Evolutionary conservation across 2,113 vertebrate genomes (phyloP).

Genomic region (Phalacrocorax brasilianus): DNA sequence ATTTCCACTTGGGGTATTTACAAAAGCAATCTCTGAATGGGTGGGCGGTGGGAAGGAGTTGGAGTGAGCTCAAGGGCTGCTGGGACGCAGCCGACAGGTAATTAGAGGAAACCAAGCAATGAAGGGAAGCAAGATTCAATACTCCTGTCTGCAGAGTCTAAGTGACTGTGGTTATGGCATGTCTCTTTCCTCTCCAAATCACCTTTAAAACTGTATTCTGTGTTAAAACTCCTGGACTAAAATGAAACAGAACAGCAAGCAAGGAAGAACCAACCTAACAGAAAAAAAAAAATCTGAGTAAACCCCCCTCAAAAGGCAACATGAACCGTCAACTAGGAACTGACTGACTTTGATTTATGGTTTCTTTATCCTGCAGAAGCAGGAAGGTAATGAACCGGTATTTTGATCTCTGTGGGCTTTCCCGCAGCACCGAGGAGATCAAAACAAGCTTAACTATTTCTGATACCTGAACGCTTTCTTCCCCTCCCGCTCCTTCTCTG

Average conservation of each 20-base stretch:
- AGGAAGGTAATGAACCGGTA: neutral
- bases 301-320: neutral
- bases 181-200: neutral
- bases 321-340: neutral
- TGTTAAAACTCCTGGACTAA: neutral
- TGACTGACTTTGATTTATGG: neutral
- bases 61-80: neutral
- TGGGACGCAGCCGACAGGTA: neutral
- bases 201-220: neutral
- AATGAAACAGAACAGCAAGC: neutral
- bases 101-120: neutral
- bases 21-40: neutral
- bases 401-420: neutral
- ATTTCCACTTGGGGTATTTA: neutral
- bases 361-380: conserved; percentile 34
- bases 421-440: neutral
- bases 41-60: neutral
- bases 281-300: neutral
- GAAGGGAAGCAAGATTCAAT: neutral
- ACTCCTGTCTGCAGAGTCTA: neutral
- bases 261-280: neutral
- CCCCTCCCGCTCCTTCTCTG: neutral
- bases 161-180: neutral
- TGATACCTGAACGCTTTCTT: neutral
- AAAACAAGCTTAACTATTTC: neutral